Evolutionary conservation across 2,797 vertebrate genomes (phyloP).

Genomic region (Dallia pectoralis): DNA sequence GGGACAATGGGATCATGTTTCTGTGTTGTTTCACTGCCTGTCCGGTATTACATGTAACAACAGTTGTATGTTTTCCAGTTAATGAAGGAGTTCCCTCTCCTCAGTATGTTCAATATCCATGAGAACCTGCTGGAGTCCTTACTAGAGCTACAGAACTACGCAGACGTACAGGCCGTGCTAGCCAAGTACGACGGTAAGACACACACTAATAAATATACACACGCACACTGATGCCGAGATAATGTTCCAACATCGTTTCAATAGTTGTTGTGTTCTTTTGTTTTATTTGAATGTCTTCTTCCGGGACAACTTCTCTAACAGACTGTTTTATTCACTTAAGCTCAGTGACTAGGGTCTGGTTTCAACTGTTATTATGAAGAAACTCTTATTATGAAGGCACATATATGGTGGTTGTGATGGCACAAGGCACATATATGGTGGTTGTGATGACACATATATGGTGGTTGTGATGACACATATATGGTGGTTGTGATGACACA

Average conservation of each 20-base stretch:
- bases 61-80: conserved; percentile 85
- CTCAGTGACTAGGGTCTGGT: no score
- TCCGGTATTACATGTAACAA: conserved; percentile 74
- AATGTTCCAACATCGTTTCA: not conserved
- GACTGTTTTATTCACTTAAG: not conserved
- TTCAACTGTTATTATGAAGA: no score
- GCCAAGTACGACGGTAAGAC: conserved; percentile 96
- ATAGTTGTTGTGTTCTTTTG: not conserved
- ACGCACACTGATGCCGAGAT: not conserved
- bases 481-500: no score
- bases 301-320: not conserved
- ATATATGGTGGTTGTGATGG: no score
- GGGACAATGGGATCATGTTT: conserved; percentile 17
- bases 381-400: no score
- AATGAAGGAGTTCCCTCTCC: conserved; percentile 99
- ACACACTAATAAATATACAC: no score
- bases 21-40: conserved; percentile 59
- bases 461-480: no score
- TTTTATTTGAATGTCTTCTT: not conserved
- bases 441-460: no score
- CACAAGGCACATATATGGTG: no score
- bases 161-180: conserved; percentile 96
- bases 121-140: conserved; percentile 98
- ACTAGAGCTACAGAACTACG: conserved; percentile 94
- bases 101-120: conserved; percentile 99